phyloP scores from a whole-genome alignment of 2,113 vertebrate species.

The Heliornis fulica region DNA sequence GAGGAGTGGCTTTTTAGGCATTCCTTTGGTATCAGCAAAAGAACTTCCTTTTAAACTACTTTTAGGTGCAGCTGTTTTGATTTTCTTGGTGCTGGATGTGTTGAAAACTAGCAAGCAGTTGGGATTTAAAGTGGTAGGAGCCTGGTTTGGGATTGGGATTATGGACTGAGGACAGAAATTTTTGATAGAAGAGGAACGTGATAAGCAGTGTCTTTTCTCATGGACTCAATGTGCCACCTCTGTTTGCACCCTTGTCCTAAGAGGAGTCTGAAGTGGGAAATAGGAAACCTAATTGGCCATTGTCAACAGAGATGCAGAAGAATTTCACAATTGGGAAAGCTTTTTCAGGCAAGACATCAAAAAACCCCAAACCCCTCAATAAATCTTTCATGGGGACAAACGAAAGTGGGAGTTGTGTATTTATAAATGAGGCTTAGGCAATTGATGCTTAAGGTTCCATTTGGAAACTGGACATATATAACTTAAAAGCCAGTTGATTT shows the following conservation, averaged over 20 bases:
- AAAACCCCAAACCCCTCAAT: not conserved
- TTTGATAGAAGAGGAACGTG: not conserved
- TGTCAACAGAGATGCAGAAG: not conserved
- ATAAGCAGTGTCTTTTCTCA: not conserved
- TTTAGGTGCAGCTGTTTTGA: not conserved
- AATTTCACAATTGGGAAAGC: not conserved
- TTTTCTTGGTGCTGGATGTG: not conserved
- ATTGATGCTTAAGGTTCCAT: not conserved
- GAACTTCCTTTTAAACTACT: not conserved
- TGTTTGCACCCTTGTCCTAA: not conserved
- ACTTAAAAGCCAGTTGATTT: not conserved
- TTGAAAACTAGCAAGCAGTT: not conserved
- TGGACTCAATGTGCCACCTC: not conserved
- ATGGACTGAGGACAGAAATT: not conserved
- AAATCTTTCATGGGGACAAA: not conserved
- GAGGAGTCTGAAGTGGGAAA: not conserved
- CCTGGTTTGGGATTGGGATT: not conserved
- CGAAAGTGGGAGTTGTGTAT: not conserved
- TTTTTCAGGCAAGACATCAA: not conserved
- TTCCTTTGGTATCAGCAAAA: conserved; percentile 34
- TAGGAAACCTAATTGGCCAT: rapidly evolving
- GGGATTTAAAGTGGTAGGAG: not conserved
- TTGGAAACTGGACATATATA: rapidly evolving
- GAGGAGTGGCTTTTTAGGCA: conserved; percentile 45
- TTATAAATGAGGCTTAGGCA: not conserved